Base-by-base conservation (phyloP, 2,113 vertebrate species). In the Lutjanus erythropterus region DNA sequence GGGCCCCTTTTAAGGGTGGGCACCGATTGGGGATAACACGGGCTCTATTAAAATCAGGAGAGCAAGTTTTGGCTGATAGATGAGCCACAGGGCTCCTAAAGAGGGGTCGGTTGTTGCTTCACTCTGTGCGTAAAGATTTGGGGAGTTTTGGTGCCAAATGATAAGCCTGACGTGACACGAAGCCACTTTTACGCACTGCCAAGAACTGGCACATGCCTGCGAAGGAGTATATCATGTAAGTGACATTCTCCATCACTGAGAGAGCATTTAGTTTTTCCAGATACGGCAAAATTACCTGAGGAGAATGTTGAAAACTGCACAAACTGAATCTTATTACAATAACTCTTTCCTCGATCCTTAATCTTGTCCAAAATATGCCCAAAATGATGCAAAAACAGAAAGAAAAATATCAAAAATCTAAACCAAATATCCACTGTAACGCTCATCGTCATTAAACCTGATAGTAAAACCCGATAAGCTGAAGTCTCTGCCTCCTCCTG, bases 1-100 rank as follows among this genome's bases (percentile, higher is more conserved):
- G 62, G 75, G 52, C 31, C 72, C 44, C 61, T 75, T 50, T 66
- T 47, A 66, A 62, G 60, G 25, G 62, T 71, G 72, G 65, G 60
- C 11, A 33, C 70, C 27, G 52, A 25, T 8, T 61, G 14, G 33
- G 39, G 58, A 27, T 50, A 56, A 29, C 70, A 49, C 5, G 44
- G 33, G n/a, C 59, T 53, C 59, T 25, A 29, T 68, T 67, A 46
- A 77, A 70, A 60, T 31, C 56, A 52, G 31, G 21, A 49, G 21
- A 21, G 9, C 66, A 55, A 27, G 14, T 81, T 84, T 44, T 8
- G 18, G 19, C 18, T 61, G 68, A 46, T 4, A 25, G 31, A 60
- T 69, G 79, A 68, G 56, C 37, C n/a, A 21, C 11, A 8, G 2
- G 21, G 53, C 41, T 62, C 37, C 16, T 6, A 14, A n/a, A n/a